phyloP scores from a whole-genome alignment of 1,140 invertebrate species.

The Belonocnema kinseyi region DNA sequence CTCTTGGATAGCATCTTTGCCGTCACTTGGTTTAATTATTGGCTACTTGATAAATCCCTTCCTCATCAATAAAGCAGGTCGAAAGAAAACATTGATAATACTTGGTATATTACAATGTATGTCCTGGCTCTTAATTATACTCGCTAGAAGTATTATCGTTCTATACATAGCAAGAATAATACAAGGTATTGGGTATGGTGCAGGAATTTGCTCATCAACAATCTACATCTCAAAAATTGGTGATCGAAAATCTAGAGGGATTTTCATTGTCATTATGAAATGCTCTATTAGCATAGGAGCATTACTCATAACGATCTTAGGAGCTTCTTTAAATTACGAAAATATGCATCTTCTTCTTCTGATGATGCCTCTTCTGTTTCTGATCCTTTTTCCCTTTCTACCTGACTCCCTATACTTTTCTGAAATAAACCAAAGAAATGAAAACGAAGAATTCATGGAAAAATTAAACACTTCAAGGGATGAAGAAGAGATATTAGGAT shows the following conservation, averaged over 20 bases:
- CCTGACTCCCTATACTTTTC: too few relatives aligned
- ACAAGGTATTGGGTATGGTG: background rate
- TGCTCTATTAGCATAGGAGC: background rate
- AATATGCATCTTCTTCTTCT: conserved; percentile 3
- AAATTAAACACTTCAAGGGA: background rate
- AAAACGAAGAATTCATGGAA: background rate
- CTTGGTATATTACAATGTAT: background rate
- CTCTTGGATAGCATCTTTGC: background rate
- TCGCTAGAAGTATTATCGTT: background rate
- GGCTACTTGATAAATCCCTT: background rate
- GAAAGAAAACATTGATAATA: background rate
- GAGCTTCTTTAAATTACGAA: background rate
- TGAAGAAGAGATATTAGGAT: background rate
- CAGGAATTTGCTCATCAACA: background rate
- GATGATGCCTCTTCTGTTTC: background rate
- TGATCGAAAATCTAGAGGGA: background rate
- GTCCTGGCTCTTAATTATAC: background rate
- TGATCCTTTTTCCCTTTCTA: background rate
- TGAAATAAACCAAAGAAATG: background rate
- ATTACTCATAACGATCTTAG: background rate
- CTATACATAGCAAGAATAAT: background rate
- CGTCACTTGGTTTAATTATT: background rate
- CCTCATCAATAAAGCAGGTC: background rate
- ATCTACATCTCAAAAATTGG: background rate
- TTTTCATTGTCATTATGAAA: background rate